Evolutionary conservation across 2,888 invertebrate genomes (phyloP).

Genomic region (Pyrochroa serraticornis): DNA sequence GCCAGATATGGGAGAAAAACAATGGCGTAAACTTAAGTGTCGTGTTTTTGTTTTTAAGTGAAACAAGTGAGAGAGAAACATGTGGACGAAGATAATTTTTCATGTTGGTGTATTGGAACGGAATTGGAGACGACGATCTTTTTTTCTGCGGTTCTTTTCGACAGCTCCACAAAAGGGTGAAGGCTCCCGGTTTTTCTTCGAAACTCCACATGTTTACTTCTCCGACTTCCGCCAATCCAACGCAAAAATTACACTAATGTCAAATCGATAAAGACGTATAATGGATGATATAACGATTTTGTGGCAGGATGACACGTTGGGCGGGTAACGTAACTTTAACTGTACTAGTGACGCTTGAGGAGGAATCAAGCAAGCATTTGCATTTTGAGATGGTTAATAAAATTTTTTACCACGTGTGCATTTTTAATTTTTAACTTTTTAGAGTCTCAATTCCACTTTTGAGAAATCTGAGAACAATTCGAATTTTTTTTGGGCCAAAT

Average conservation of each 20-base stretch:
- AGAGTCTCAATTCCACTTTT: too few relatives aligned
- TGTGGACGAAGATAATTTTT: constrained; percentile 1
- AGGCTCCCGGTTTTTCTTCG: background rate
- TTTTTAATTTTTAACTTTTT: too few relatives aligned
- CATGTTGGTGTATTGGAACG: background rate
- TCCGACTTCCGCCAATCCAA: too few relatives aligned
- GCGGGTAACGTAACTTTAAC: too few relatives aligned
- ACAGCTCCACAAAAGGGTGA: background rate
- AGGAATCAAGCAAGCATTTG: too few relatives aligned
- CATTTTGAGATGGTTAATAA: too few relatives aligned
- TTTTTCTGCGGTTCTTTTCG: background rate
- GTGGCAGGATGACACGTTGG: background rate
- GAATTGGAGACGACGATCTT: background rate
- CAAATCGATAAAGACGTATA: constrained; percentile 14
- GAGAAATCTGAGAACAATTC: too few relatives aligned
- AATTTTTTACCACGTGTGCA: too few relatives aligned
- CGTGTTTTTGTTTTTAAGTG: background rate
- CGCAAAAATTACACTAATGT: constrained; percentile 15
- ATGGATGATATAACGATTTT: constrained; percentile 5
- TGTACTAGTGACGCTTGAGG: too few relatives aligned
- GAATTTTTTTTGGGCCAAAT: too few relatives aligned
- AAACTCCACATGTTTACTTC: background rate
- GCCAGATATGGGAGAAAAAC: too few relatives aligned
- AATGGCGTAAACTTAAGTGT: too few relatives aligned
- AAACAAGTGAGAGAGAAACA: constrained; percentile 3